Conservation (phyloP, 2,113 vertebrate species). For the Corythoichthys haematopterus region DNA sequence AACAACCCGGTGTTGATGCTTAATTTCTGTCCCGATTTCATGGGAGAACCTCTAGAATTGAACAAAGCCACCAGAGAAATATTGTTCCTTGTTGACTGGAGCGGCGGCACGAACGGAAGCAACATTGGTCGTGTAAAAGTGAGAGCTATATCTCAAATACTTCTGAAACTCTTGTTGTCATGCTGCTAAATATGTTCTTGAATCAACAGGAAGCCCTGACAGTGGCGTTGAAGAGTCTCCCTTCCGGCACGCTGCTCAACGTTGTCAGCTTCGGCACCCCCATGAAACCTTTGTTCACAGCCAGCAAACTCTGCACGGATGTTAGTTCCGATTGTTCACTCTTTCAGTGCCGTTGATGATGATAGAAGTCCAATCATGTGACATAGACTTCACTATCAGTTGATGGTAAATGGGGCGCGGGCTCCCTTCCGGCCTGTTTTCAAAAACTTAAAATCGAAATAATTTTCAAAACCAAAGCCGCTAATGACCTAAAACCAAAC, state of each 20-base stretch:
- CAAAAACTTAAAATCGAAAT: too few species aligned
- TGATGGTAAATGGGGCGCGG: not conserved
- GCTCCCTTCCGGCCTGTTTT: too few species aligned
- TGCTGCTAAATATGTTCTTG: not conserved
- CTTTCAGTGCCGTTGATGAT: too few species aligned
- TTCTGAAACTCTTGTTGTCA: not conserved
- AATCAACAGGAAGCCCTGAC: constrained; percentile 80
- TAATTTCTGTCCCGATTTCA: constrained; percentile 86
- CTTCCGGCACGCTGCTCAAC: constrained; percentile 82
- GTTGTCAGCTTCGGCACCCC: constrained; percentile 74
- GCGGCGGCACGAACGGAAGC: constrained; percentile 62
- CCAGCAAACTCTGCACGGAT: constrained; percentile 84
- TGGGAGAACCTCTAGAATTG: constrained; percentile 70
- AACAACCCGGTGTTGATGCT: constrained; percentile 90
- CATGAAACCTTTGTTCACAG: constrained; percentile 78
- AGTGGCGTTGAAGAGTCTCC: constrained; percentile 89
- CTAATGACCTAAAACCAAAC: too few species aligned
- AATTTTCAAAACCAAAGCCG: too few species aligned
- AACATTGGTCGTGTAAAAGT: constrained; percentile 78
- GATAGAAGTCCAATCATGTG: too few species aligned
- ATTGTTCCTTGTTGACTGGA: constrained; percentile 83
- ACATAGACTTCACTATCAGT: too few species aligned
- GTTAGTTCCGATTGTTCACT: constrained; percentile 62
- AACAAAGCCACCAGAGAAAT: constrained; percentile 82
- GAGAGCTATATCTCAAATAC: not conserved